Evolutionary conservation across 2,888 invertebrate species (phyloP).

Genomic region (Nineta flava): DNA sequence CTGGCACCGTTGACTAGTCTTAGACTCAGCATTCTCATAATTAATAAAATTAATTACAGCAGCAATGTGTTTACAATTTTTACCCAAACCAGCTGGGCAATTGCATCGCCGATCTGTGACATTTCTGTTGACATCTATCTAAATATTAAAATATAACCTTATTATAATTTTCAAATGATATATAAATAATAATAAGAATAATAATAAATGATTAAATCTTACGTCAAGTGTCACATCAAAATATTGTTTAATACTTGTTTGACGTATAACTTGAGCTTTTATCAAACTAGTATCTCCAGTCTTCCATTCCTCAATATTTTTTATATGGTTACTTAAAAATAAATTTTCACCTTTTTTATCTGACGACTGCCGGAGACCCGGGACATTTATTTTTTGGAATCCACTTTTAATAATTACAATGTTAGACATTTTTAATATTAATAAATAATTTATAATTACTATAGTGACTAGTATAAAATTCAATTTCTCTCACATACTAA

Average conservation of each 20-base stretch:
- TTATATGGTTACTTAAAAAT: no score
- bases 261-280: not conserved
- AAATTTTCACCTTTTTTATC: no score
- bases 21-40: not conserved
- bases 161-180: not conserved
- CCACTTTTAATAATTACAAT: no score
- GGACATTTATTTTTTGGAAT: no score
- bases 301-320: not conserved
- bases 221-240: slow-evolving; percentile 1
- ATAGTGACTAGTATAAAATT: not conserved
- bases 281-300: not conserved
- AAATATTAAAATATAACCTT: not conserved
- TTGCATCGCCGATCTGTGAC: not conserved
- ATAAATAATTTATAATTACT: no score
- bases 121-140: slow-evolving; percentile 1
- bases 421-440: no score
- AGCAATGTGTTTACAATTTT: not conserved
- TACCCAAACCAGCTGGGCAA: not conserved
- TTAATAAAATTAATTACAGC: slow-evolving; percentile 1
- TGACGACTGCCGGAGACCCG: no score
- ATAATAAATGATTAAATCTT: not conserved
- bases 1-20: not conserved
- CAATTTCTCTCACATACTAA: not conserved
- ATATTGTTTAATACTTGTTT: not conserved
- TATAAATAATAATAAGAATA: not conserved